Evolutionary conservation across 2,113 vertebrate species (phyloP).

Genomic region (Melozone crissalis): DNA sequence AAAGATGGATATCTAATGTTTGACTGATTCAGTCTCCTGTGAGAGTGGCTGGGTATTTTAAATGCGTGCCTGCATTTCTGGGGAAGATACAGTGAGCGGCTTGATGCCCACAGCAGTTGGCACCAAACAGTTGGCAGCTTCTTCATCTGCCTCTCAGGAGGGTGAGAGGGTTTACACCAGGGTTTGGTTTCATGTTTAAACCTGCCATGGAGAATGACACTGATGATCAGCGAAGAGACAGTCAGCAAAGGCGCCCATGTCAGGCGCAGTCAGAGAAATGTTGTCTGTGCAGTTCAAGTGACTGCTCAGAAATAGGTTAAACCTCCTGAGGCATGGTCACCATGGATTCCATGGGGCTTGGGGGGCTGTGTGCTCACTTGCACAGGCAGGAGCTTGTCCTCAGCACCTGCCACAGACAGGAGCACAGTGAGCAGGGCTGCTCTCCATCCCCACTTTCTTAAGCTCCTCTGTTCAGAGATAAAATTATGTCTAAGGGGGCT

Average conservation of each 20-base stretch:
- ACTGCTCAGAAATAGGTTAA: conserved; percentile 5
- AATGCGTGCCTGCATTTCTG: not conserved
- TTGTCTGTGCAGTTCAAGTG: not conserved
- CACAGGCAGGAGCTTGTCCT: not conserved
- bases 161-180: not conserved
- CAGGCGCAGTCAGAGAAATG: not conserved
- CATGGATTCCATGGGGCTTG: rapidly evolving
- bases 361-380: not conserved
- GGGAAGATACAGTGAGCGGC: not conserved
- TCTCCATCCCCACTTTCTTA: not conserved
- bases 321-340: not conserved
- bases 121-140: conserved; percentile 49
- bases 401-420: not conserved
- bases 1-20: conserved; percentile 26
- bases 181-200: conserved; percentile 21
- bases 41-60: not conserved
- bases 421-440: not conserved
- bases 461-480: conserved; percentile 24
- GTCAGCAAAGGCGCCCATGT: not conserved
- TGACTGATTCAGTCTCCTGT: not conserved
- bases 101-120: conserved; percentile 51
- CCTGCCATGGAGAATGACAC: conserved; percentile 27
- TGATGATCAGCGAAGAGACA: not conserved
- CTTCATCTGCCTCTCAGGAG: conserved; percentile 49
- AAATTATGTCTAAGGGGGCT: not conserved